Base-by-base conservation (phyloP, 2,113 vertebrate species). In the Holacanthus passer region DNA sequence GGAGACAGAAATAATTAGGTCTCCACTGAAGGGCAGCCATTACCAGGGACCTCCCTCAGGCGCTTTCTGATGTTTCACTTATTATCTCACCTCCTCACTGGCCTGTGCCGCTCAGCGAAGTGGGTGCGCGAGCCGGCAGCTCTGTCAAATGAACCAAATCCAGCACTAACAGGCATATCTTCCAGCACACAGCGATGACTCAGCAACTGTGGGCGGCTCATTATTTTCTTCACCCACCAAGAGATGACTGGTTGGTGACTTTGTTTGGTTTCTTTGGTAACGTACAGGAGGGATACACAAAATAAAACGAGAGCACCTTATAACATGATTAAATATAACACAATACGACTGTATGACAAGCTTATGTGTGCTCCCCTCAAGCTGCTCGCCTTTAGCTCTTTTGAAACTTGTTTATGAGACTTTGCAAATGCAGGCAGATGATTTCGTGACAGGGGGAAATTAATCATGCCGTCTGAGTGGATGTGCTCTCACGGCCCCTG, bases 171-270 rank as follows among this genome's bases (percentile, higher is more conserved):
- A 65, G 64, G 69, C 72, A 81, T 41, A 66, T 84, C 53, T 75
- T 55, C 43, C 50, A 72, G 31, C 77, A 83, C 73, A 35, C 77
- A 78, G 62, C 32, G 11, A 87, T 93, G 87, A 91, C 60, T 92
- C 90, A 87, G 85, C 85, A 74, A 41, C 82, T 2, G 67, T 87
- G 79, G 90, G 86, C 9, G 27, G 58, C 86, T 91, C 88, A 81
- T 94, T 92, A 93, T 88, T 89, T 88, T 73, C 66, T 77, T 91
- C 85, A 79, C 76, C 77, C 82, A 83, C 60, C 31, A 66, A 74
- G 77, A 79, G 62, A 83, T 63, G 76, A 79, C 56, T 71, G 70
- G 37, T 27, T 58, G 37, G 8, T 83, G 82, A 69, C 64, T 90
- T 85, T 50, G 52, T 85, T 77, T 77, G 63, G 66, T 89, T 84